Base-by-base conservation (phyloP, 1,140 invertebrate species). In the Saccostrea glomerata region DNA sequence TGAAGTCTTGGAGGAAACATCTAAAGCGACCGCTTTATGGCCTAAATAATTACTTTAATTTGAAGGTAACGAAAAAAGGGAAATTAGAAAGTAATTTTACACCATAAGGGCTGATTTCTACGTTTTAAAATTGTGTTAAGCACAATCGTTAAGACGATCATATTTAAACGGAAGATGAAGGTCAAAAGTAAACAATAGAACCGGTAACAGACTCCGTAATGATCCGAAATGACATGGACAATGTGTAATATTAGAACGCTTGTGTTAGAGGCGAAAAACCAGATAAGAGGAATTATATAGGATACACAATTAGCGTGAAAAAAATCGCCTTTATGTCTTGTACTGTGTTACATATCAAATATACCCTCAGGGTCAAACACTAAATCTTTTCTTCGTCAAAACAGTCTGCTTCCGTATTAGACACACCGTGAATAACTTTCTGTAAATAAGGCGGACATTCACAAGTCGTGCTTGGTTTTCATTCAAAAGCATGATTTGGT, bases 171-270 rank as follows among this genome's bases (percentile, higher is more conserved):
- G 15, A 63, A 63, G 15, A 63, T 63, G 58, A 63, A 63, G 58
- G 58, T 20, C 58, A 63, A 63, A 63, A 17, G 58, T 63, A 63
- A 63, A 63, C 58, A 63, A 17, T 6, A 20, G 58, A 63, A 63
- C 7, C 58, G 58, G 58, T 63, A 63, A 20, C 58, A 63, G 20
- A 63, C 58, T 20, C n/a, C 58, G n/a, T 63, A 63, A 77, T 30
- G 70, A 77, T 77, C 70, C 23, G 70, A 77, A 77, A 77, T 77
- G 23, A 30, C 70, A 77, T 36, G 70, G 70, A 25, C 70, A 36
- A 6, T 36, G 25, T 30, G 25, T 63, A 63, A 63, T 63, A 17
- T 63, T 63, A 30, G 70, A 30, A 30, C 15, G 6, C 15, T 12
- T 77, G 70, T 36, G 25, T 23, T 77, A 77, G 58, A 63, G 58